Evolutionary conservation across 2,113 vertebrate species (phyloP).

Genomic region (Colius striatus): DNA sequence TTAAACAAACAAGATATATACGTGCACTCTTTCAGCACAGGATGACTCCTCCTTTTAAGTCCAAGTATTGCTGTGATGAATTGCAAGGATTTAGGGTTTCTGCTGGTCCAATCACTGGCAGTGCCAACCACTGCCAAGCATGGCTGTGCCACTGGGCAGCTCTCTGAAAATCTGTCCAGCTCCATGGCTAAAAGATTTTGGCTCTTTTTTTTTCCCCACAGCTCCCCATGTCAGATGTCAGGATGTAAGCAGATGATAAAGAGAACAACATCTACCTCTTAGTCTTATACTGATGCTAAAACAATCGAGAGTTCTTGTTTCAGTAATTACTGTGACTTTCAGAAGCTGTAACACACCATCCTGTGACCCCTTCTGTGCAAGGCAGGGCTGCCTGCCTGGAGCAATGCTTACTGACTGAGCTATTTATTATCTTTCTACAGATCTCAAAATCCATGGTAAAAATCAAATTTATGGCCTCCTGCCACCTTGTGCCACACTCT

Average conservation of each 20-base stretch:
- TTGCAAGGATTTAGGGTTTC: neutral
- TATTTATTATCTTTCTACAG: slow-evolving; percentile 33
- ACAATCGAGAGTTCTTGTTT: neutral
- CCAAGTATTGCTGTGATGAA: neutral
- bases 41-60: neutral
- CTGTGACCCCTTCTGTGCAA: neutral
- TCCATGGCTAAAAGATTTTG: neutral
- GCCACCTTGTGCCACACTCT: neutral
- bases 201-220: neutral
- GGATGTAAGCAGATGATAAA: neutral
- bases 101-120: neutral
- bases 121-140: accelerated
- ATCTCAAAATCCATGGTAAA: slow-evolving; percentile 18
- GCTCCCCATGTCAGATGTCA: neutral
- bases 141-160: neutral
- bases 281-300: neutral
- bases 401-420: neutral
- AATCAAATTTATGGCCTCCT: slow-evolving; percentile 21
- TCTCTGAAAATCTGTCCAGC: neutral
- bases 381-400: neutral
- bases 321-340: neutral
- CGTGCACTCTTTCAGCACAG: too few species aligned
- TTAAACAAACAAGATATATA: neutral
- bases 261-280: neutral
- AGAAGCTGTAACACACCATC: neutral